A percentile compares a stretch with the other conserved stretches of the same genome.
Conservation (phyloP, 2,113 vertebrate species). For the Spea bombifrons region DNA sequence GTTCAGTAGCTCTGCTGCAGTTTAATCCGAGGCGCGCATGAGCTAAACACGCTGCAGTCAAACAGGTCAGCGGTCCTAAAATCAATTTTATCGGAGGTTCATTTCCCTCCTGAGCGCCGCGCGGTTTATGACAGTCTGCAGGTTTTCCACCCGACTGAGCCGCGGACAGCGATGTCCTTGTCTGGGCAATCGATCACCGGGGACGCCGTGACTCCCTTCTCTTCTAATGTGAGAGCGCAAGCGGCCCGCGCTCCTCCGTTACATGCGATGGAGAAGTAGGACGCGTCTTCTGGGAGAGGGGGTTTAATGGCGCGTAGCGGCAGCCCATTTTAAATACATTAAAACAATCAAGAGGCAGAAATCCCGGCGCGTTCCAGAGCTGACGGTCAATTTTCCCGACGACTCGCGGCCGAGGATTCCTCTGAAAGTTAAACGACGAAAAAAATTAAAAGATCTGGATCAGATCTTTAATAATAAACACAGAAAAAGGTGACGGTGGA, state of each 20-base stretch:
- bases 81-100: constrained; percentile 68
- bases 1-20: constrained; percentile 45
- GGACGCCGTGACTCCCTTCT: constrained; percentile 35
- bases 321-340: constrained; percentile 64
- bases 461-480: constrained; percentile 43
- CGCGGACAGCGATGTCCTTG: constrained; percentile 55
- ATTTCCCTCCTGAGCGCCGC: constrained; percentile 71
- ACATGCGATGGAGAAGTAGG: constrained; percentile 57
- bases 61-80: constrained; percentile 61
- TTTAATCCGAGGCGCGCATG: constrained; percentile 51
- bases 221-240: constrained; percentile 48
- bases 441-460: constrained; percentile 13
- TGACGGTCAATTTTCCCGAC: constrained; percentile 47
- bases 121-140: constrained; percentile 56
- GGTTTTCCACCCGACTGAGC: constrained; percentile 58
- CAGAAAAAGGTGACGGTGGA: constrained; percentile 39
- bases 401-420: constrained; percentile 47
- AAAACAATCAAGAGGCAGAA: constrained; percentile 52
- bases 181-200: constrained; percentile 50
- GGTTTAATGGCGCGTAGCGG: constrained; percentile 64
- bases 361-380: constrained; percentile 52
- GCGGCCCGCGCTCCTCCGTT: constrained; percentile 46
- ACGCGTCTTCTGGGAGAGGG: constrained; percentile 56
- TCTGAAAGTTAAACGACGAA: constrained; percentile 50
- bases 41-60: constrained; percentile 49